Conservation (phyloP, 2,888 invertebrate species). For the Erebia epiphron region DNA sequence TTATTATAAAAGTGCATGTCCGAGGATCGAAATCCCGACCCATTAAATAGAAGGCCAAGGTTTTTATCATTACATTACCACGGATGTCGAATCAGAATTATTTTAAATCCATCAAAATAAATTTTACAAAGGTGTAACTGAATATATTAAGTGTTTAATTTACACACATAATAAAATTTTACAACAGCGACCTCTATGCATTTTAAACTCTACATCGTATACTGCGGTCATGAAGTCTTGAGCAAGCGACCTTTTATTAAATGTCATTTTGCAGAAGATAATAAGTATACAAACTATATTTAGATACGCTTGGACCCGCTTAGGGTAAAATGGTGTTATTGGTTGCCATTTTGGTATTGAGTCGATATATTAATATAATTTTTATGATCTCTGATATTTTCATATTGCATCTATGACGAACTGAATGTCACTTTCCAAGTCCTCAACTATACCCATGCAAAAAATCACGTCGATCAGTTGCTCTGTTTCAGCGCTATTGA, state of each 20-base stretch:
- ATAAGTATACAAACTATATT: slow-evolving; percentile 8
- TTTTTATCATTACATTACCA: no score
- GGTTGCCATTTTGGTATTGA: not conserved
- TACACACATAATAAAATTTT: not conserved
- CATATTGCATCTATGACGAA: no score
- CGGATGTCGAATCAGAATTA: no score
- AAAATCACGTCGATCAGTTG: no score
- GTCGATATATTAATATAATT: not conserved
- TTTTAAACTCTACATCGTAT: not conserved
- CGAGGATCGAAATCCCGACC: no score
- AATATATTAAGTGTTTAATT: not conserved
- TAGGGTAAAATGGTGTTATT: not conserved
- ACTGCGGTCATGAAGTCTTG: not conserved
- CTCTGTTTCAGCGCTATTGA: no score
- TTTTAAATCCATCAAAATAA: no score
- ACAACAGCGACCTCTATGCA: not conserved
- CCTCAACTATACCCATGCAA: no score
- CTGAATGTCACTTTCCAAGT: no score
- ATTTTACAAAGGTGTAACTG: no score
- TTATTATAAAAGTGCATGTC: no score
- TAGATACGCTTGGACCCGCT: not conserved
- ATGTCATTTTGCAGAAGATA: slow-evolving; percentile 1
- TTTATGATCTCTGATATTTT: not conserved
- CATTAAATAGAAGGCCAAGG: no score
- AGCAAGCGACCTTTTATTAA: slow-evolving; percentile 8